Evolutionary conservation across 2,888 invertebrate genomes (phyloP).

Genomic region (Mongoloraphidia duomilia): DNA sequence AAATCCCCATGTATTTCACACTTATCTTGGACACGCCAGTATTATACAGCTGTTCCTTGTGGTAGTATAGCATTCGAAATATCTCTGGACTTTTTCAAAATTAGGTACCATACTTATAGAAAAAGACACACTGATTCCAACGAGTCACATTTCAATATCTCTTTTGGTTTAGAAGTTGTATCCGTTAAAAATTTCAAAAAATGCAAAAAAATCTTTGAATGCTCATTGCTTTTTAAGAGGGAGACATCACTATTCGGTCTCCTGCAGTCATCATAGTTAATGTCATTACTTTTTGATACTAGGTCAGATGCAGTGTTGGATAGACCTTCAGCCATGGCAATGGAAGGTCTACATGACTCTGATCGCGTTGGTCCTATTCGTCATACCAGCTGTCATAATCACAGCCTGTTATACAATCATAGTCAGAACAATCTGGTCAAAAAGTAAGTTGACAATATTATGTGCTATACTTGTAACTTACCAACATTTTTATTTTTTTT

Average conservation of each 20-base stretch:
- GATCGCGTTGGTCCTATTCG: constrained; percentile 68
- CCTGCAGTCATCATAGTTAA: constrained; percentile 7
- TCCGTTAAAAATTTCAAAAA: background rate
- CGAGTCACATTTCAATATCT: too few species aligned
- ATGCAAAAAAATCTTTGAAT: background rate
- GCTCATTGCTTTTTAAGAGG: background rate
- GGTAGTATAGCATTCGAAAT: too few species aligned
- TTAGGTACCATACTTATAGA: too few species aligned
- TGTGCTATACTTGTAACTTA: too few species aligned
- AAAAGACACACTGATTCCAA: too few species aligned
- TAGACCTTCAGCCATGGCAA: constrained; percentile 57
- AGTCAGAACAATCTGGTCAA: constrained; percentile 84
- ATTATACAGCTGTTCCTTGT: too few species aligned
- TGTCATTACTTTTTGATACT: constrained; percentile 16
- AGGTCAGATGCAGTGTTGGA: constrained; percentile 77
- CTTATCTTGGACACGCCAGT: too few species aligned
- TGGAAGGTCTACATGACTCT: constrained; percentile 85
- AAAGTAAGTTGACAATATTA: constrained; percentile 40
- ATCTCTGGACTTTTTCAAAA: too few species aligned
- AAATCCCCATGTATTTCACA: too few species aligned
- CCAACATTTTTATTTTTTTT: too few species aligned
- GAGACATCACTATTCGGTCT: background rate
- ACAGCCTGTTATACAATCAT: constrained; percentile 83
- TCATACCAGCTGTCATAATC: constrained; percentile 76
- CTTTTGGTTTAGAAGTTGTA: too few species aligned